phyloP scores from a whole-genome alignment of 2,797 vertebrate genomes.

The Alexandromys oeconomus region DNA sequence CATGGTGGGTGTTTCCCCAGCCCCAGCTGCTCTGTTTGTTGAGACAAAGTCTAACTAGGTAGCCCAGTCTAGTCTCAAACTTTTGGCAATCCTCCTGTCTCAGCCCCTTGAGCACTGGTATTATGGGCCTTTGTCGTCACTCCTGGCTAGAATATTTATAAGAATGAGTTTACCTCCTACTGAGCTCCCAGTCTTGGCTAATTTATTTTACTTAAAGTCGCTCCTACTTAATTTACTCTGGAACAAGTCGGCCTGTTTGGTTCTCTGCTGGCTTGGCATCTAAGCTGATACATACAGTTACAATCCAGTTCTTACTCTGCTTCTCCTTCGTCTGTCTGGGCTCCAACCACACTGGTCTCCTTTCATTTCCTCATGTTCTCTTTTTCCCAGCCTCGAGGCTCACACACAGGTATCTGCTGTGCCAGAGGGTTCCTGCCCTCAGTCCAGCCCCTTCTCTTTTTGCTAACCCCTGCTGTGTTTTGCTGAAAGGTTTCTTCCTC shows the following conservation, averaged over 20 bases:
- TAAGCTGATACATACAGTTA: not conserved
- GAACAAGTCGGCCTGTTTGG: not conserved
- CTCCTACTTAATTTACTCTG: slow-evolving; percentile 44
- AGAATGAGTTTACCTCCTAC: not conserved
- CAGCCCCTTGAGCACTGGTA: not conserved
- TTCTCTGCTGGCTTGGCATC: not conserved
- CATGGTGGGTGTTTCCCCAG: not conserved
- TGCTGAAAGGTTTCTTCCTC: not conserved
- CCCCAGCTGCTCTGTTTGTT: not conserved
- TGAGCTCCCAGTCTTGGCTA: not conserved
- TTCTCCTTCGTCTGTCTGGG: slow-evolving; percentile 32
- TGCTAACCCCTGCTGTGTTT: not conserved
- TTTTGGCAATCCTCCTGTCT: not conserved
- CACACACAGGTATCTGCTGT: not conserved
- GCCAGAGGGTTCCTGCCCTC: not conserved
- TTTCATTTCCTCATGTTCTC: not conserved
- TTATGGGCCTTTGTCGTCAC: not conserved
- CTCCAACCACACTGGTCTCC: not conserved
- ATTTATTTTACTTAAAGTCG: slow-evolving; percentile 48
- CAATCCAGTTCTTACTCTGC: not conserved
- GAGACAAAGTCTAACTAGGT: not conserved
- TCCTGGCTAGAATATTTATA: not conserved
- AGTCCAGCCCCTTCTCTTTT: not conserved
- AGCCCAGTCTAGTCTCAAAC: not conserved
- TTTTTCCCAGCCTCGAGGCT: not conserved